Conservation (phyloP, 2,797 vertebrate species). For the Gymnocypris eckloni region DNA sequence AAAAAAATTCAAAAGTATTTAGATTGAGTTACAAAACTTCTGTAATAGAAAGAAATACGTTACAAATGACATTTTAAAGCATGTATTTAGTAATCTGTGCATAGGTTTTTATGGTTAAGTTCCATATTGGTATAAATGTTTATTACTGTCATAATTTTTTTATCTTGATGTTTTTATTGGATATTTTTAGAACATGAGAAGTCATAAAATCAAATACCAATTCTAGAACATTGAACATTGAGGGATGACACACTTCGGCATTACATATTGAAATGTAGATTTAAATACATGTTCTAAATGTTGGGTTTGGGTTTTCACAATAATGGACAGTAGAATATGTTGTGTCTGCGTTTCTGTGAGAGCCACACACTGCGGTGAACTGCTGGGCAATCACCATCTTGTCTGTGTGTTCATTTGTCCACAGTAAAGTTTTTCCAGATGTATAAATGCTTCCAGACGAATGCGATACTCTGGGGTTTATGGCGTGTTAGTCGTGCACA, state of each 20-base stretch:
- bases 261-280: not conserved
- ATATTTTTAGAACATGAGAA: not conserved
- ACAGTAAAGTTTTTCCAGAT: slow-evolving; percentile 54
- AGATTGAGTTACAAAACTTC: not conserved
- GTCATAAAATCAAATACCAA: not conserved
- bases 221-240: not conserved
- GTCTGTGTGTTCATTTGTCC: slow-evolving; percentile 24
- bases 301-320: not conserved
- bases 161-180: not conserved
- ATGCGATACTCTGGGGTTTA: slow-evolving; percentile 40
- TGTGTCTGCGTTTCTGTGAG: not conserved
- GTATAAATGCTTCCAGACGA: slow-evolving; percentile 41
- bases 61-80: not conserved
- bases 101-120: not conserved
- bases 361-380: not conserved
- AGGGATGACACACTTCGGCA: not conserved
- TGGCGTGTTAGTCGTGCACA: slow-evolving; percentile 45
- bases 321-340: not conserved
- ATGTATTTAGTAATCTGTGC: not conserved
- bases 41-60: not conserved
- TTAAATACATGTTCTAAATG: not conserved
- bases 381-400: slow-evolving; percentile 19
- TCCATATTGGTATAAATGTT: not conserved
- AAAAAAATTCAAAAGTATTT: not conserved
- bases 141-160: not conserved